These are phyloP conservation scores for Enteromius afrohamiltoni DNA, from an alignment of 2,797 vertebrate species.

Conservation along the genomic window DNA sequence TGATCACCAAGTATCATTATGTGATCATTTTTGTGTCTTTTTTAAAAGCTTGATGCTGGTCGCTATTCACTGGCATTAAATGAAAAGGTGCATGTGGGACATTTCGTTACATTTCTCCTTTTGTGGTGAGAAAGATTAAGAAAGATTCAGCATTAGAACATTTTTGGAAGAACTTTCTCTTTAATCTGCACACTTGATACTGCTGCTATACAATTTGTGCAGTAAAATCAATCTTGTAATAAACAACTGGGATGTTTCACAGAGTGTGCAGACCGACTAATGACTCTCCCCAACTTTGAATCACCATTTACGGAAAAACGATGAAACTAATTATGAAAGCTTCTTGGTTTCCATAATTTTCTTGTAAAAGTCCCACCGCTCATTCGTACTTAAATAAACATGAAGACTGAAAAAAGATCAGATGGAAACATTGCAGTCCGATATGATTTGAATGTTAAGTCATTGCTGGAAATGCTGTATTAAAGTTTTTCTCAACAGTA, in stretches of 20 bases:
- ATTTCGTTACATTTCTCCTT: not conserved
- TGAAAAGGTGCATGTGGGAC: not conserved
- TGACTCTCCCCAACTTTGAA: constrained; percentile 4
- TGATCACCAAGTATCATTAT: no score
- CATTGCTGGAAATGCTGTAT: not conserved
- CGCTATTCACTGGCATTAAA: not conserved
- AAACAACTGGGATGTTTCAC: constrained; percentile 4
- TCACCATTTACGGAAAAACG: not conserved
- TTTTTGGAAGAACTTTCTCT: not conserved
- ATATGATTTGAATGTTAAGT: not conserved
- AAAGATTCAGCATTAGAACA: not conserved
- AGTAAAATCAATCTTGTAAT: not conserved
- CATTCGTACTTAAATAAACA: not conserved
- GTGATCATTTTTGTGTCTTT: not conserved
- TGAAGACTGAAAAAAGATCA: not conserved
- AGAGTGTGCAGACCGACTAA: constrained; percentile 19
- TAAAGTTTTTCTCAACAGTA: not conserved
- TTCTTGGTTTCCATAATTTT: not conserved
- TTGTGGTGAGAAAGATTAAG: not conserved
- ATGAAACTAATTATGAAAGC: constrained; percentile 6
- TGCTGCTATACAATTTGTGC: constrained; percentile 4
- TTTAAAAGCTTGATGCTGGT: not conserved
- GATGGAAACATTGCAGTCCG: not conserved
- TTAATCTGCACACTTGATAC: not conserved
- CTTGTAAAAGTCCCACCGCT: not conserved